phyloP scores from a whole-genome alignment of 2,113 vertebrate species.

The Clarias batrachus region DNA sequence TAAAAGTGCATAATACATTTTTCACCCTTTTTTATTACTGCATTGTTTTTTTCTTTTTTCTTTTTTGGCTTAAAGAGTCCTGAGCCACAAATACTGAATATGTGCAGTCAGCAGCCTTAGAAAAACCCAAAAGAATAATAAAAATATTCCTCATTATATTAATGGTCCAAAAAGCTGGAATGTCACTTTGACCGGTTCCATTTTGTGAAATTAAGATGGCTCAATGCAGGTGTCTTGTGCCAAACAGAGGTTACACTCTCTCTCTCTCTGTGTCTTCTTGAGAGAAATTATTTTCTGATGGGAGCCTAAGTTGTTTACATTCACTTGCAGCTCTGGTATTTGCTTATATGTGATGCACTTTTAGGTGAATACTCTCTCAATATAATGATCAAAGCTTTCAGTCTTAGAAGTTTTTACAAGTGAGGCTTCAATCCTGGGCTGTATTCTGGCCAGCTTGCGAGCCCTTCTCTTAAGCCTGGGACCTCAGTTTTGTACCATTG shows the following conservation, averaged over 20 bases:
- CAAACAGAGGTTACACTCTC: background rate
- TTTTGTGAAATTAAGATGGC: background rate
- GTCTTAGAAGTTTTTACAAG: background rate
- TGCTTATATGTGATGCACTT: background rate
- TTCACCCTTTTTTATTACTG: constrained; percentile 40
- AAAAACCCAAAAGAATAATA: constrained; percentile 60
- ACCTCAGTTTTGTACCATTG: too few species aligned
- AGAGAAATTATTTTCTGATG: background rate
- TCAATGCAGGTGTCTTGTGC: background rate
- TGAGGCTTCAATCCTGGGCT: background rate
- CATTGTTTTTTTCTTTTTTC: constrained; percentile 64
- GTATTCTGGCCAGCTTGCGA: background rate
- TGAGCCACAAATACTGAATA: constrained; percentile 63
- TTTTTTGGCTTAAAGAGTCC: constrained; percentile 64
- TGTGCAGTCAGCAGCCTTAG: constrained; percentile 62
- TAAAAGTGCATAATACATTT: constrained; percentile 18
- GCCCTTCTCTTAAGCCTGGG: background rate
- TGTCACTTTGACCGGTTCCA: constrained; percentile 48
- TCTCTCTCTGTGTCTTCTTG: too few species aligned
- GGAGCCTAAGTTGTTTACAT: background rate
- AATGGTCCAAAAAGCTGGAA: constrained; percentile 45
- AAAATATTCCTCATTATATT: constrained; percentile 60
- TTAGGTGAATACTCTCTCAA: background rate
- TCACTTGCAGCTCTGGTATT: background rate
- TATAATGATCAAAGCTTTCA: background rate